These are phyloP conservation scores for Heteronetta atricapilla DNA, from an alignment of 2,113 vertebrate species.

Conservation along the genomic window DNA sequence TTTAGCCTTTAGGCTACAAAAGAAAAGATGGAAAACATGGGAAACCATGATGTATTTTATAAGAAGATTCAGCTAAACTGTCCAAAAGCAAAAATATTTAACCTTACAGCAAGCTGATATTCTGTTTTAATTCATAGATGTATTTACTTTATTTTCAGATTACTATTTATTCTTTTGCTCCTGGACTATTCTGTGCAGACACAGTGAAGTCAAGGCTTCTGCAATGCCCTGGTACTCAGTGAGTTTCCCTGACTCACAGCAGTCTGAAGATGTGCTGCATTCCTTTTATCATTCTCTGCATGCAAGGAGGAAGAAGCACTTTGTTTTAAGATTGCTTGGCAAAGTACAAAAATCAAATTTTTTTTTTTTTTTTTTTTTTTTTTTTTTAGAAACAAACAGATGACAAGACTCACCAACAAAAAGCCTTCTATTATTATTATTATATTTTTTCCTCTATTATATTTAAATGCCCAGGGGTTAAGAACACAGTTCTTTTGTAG, in stretches of 20 bases:
- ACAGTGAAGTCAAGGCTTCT: neutral
- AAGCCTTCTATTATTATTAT: neutral
- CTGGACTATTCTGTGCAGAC: neutral
- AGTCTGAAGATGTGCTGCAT: neutral
- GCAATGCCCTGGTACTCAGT: neutral
- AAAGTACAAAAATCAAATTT: neutral
- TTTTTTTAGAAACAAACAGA: neutral
- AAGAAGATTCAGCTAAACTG: neutral
- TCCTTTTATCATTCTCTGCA: neutral
- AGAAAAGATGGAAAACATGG: conserved; percentile 25
- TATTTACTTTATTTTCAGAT: conserved; percentile 32
- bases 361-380: no score
- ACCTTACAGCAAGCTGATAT: conserved; percentile 9
- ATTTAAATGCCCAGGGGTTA: neutral
- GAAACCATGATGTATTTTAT: conserved; percentile 24
- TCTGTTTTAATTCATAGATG: neutral
- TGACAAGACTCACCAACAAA: neutral
- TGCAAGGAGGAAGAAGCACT: neutral
- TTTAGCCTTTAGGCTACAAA: neutral
- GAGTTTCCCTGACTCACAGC: neutral
- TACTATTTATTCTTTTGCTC: neutral
- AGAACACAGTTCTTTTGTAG: neutral
- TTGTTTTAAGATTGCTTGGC: neutral
- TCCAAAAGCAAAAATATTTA: conserved; percentile 9
- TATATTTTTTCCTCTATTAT: neutral